Conservation (phyloP, 2,888 invertebrate genomes). For the Myathropa florea region DNA sequence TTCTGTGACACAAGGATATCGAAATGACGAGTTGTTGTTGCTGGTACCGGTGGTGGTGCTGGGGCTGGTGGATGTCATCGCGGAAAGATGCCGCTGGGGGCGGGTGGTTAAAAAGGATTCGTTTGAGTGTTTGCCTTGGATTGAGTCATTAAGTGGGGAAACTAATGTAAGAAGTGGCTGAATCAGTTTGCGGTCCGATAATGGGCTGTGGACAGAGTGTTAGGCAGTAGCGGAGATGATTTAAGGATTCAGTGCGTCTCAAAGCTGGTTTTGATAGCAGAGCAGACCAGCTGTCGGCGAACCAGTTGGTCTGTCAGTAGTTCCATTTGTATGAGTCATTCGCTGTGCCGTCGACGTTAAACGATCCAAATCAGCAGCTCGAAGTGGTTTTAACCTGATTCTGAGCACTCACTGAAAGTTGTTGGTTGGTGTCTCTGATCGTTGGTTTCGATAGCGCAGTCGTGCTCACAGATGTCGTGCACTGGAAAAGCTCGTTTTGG, state of each 20-base stretch:
- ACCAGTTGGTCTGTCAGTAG: neutral
- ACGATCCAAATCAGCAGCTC: neutral
- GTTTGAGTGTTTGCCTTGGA: neutral
- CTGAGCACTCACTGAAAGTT: too few species aligned
- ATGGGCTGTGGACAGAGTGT: neutral
- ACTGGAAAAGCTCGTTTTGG: neutral
- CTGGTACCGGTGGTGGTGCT: too few species aligned
- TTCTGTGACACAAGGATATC: constrained; percentile 64
- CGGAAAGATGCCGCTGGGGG: neutral
- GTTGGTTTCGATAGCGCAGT: neutral
- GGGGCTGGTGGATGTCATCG: neutral
- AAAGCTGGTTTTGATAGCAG: neutral
- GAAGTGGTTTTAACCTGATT: neutral
- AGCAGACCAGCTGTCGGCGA: neutral
- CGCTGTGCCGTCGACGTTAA: neutral
- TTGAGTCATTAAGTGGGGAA: constrained; percentile 12
- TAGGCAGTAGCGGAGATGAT: neutral
- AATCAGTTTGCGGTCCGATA: neutral
- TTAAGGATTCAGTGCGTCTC: neutral
- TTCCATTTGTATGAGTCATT: neutral
- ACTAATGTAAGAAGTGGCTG: constrained; percentile 21
- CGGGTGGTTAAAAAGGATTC: neutral
- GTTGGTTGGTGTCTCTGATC: neutral
- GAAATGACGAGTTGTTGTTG: too few species aligned
- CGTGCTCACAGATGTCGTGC: neutral